A percentile compares a stretch with the other conserved stretches of the same genome.
These are phyloP conservation scores for Lerista edwardsae DNA, from an alignment of 2,797 vertebrate species.

Conservation along the genomic window DNA sequence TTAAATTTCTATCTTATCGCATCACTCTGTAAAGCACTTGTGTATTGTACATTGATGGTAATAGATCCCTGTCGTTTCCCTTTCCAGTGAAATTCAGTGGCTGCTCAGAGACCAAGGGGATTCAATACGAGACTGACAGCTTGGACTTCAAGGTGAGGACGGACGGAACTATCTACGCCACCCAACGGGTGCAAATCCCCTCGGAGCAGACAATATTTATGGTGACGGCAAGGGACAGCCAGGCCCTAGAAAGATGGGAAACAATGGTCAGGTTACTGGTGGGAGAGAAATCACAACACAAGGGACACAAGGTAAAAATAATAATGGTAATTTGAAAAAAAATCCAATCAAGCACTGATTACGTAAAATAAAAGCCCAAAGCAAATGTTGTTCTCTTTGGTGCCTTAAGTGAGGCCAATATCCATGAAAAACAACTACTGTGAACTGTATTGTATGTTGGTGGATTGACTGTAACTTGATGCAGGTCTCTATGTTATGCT, in stretches of 20 bases:
- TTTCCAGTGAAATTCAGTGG: constrained; percentile 89
- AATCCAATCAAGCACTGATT: not conserved
- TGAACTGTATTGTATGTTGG: not conserved
- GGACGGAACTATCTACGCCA: constrained; percentile 86
- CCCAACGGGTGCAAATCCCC: constrained; percentile 77
- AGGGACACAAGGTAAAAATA: constrained; percentile 72
- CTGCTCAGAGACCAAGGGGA: constrained; percentile 83
- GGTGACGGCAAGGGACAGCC: constrained; percentile 81
- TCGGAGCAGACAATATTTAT: constrained; percentile 83
- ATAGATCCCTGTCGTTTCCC: constrained; percentile 49
- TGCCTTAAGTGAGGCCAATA: not conserved
- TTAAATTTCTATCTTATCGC: no score
- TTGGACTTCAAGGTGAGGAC: constrained; percentile 83
- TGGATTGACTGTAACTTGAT: not conserved
- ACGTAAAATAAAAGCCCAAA: not conserved
- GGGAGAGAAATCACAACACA: constrained; percentile 71
- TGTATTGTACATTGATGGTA: not conserved
- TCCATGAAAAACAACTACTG: not conserved
- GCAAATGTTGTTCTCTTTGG: not conserved
- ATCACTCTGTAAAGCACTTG: not conserved
- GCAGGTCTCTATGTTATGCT: not conserved
- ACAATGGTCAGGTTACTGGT: constrained; percentile 83
- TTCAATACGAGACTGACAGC: constrained; percentile 85
- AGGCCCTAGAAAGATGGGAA: constrained; percentile 81
- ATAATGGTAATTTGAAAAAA: not conserved